phyloP scores from a whole-genome alignment of 2,888 invertebrate genomes.

The Nomada hirtipes region DNA sequence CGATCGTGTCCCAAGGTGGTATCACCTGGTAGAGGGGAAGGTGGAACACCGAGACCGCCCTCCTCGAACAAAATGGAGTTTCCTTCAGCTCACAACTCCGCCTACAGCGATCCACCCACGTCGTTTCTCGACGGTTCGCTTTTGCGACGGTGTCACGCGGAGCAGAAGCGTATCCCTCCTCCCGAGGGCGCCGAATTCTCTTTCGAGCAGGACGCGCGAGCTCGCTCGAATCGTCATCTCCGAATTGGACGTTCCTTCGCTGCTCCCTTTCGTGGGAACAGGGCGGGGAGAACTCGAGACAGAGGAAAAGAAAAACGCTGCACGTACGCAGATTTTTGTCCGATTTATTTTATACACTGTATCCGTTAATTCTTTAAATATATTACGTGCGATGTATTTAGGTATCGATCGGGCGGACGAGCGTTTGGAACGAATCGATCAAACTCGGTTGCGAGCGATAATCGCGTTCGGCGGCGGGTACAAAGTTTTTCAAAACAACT shows the following conservation, averaged over 20 bases:
- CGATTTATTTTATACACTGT: constrained; percentile 72
- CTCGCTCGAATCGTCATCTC: too few relatives aligned
- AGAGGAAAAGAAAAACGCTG: background rate
- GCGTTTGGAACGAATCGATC: constrained; percentile 51
- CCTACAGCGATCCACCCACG: constrained; percentile 64
- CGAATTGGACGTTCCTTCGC: too few relatives aligned
- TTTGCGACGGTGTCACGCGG: background rate
- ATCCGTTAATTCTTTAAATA: constrained; percentile 66
- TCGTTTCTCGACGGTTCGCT: background rate
- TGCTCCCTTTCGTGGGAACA: background rate
- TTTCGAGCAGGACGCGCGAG: too few relatives aligned
- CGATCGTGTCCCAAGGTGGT: constrained; percentile 71
- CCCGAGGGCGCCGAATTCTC: background rate
- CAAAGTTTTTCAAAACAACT: background rate
- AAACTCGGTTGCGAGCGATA: background rate
- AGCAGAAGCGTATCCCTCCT: background rate
- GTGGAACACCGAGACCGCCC: constrained; percentile 71
- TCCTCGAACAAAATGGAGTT: constrained; percentile 79
- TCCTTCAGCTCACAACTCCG: constrained; percentile 48
- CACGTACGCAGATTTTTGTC: constrained; percentile 44
- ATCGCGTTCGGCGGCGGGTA: background rate
- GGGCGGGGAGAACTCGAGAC: background rate
- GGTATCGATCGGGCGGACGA: constrained; percentile 53
- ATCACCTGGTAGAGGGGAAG: constrained; percentile 73
- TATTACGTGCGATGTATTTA: constrained; percentile 64